Conservation (phyloP, 2,113 vertebrate genomes). For the Hemibagrus wyckioides region DNA sequence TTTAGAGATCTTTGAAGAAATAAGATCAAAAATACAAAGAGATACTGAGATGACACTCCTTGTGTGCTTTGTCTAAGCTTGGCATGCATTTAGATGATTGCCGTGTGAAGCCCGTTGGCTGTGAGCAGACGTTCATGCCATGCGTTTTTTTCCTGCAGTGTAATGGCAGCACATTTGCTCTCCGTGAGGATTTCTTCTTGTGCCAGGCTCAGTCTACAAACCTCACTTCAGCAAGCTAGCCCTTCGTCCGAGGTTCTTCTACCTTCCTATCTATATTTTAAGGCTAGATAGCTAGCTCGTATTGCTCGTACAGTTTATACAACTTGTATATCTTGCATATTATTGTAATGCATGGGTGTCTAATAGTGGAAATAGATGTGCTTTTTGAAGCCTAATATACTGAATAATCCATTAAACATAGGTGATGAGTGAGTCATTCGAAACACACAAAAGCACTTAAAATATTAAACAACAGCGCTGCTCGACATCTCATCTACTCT, state of each 20-base stretch:
- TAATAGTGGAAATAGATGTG: constrained; percentile 18
- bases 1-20: neutral
- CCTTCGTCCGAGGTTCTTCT: neutral
- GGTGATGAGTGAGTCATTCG: constrained; percentile 43
- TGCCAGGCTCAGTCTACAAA: neutral
- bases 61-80: constrained; percentile 2
- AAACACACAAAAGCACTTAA: constrained; percentile 46
- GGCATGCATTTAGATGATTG: constrained; percentile 36
- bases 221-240: neutral
- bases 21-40: neutral
- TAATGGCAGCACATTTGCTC: constrained; percentile 46
- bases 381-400: constrained; percentile 43
- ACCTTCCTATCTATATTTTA: neutral
- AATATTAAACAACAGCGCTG: constrained; percentile 26
- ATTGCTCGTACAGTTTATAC: neutral
- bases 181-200: constrained; percentile 10
- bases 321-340: neutral
- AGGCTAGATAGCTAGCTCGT: neutral
- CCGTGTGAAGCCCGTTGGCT: constrained; percentile 14
- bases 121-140: constrained; percentile 9
- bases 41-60: neutral
- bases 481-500: neutral
- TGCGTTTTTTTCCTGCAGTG: constrained; percentile 20
- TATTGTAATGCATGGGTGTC: neutral
- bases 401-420: constrained; percentile 36